Evolutionary conservation across 2,888 invertebrate species (phyloP), one percentile per base, ranked within the genome.

Genomic region (Cynaeus angustus): DNA sequence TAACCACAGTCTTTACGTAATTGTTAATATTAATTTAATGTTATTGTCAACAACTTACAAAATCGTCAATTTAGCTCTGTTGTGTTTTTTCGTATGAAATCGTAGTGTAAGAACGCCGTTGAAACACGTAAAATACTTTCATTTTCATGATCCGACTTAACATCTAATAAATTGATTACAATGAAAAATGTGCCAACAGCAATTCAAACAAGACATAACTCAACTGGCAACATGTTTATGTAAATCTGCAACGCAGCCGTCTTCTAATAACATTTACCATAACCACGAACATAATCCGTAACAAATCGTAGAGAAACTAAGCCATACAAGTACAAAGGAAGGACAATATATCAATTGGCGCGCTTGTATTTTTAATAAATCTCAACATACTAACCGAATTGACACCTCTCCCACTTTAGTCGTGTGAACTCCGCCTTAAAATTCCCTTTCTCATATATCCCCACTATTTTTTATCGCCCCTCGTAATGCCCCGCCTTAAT

Each of bases 311-410:
- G 73, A 68, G 71, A 76, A 77, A 75, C 77, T 77, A 75, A 79
- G 75, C 75, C 74, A 72, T 79, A 77, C 58, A 72, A 74, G 69
- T 55, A 75, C 74, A 75, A 74, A 77, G 71, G 71, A 74, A 71
- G 66, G 56, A 64, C 76, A 78, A 77, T 78, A 78, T 77, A 78
- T 78, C 78, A 79, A 78, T 78, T 75, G 72, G 71, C 69, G 72
- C 71, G 74, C 70, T 69, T 75, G 74, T 74, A 73, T 74, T 72
- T 73, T 75, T 73, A 72, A 79, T 79, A 78, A 78, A 78, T 79
- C 78, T 78, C 74, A 61, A 66, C 64, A 71, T 76, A 76, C 76
- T 78, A 74, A 77, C 74, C 76, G 75, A 78, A 79, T 78, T 79
- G 79, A 79, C 77, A 78, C 77, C 71, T 76, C 73, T 61, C 67